Conservation (phyloP, 2,888 invertebrate species). For the Lithophane socia region DNA sequence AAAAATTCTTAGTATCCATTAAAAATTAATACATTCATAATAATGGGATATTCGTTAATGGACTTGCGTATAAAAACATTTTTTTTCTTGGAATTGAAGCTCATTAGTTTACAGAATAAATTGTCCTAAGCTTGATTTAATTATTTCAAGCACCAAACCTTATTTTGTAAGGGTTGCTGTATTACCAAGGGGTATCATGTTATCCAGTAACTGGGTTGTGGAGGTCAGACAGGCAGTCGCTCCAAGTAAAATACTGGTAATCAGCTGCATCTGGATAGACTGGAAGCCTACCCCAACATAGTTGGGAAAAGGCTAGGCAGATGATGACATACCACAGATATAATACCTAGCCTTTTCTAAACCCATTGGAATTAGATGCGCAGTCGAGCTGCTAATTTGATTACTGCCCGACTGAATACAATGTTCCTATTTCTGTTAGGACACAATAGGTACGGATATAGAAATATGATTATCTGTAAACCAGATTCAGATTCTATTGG, state of each 20-base stretch:
- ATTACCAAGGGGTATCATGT: background rate
- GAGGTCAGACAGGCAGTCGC: background rate
- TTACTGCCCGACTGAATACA: constrained; percentile 25
- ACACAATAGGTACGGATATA: constrained; percentile 8
- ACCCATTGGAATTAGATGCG: background rate
- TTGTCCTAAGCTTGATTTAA: constrained; percentile 3
- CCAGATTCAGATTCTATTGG: background rate
- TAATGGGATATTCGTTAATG: constrained; percentile 10
- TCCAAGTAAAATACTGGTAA: background rate
- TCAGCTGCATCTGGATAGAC: background rate
- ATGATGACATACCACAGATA: background rate
- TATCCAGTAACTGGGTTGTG: background rate
- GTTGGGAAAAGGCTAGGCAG: background rate
- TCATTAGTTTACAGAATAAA: constrained; percentile 5
- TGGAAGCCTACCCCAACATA: background rate
- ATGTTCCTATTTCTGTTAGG: constrained; percentile 12
- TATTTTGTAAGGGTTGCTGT: background rate
- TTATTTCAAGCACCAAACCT: background rate
- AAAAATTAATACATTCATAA: constrained; percentile 20
- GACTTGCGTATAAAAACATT: constrained; percentile 13
- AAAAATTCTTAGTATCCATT: constrained; percentile 25
- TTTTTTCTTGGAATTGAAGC: constrained; percentile 23
- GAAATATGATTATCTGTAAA: constrained; percentile 41
- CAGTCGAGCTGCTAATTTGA: constrained; percentile 28
- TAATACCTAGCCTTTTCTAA: background rate